Evolutionary conservation across 2,113 vertebrate genomes (phyloP).

Genomic region (Edolisoma coerulescens): DNA sequence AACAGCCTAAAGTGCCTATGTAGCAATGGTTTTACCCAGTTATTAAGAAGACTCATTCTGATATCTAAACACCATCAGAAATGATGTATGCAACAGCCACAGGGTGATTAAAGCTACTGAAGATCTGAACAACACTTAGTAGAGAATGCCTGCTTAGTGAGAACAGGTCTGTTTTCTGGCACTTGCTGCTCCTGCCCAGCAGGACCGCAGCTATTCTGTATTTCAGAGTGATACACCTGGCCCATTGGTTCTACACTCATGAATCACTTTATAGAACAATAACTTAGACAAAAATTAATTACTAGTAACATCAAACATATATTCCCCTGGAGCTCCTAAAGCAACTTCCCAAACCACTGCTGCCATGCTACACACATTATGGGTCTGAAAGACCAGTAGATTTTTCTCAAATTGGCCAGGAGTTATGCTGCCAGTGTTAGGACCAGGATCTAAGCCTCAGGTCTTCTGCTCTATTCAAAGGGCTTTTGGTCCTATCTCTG

Average conservation of each 20-base stretch:
- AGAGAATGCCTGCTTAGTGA: background rate
- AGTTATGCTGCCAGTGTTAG: background rate
- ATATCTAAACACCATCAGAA: background rate
- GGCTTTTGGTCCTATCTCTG: background rate
- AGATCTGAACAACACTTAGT: background rate
- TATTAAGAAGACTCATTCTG: background rate
- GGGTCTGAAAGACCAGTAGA: background rate
- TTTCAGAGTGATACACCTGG: background rate
- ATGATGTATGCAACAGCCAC: background rate
- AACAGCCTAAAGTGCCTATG: background rate
- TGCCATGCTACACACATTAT: background rate
- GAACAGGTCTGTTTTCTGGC: background rate
- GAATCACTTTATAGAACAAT: background rate
- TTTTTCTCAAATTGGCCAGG: background rate
- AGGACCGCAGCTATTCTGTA: accelerated
- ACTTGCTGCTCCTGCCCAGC: background rate
- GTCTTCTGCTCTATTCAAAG: background rate
- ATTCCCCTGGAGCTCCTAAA: background rate
- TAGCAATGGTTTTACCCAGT: background rate
- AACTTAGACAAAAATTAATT: background rate
- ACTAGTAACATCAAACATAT: background rate
- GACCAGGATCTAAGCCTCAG: background rate
- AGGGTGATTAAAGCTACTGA: background rate
- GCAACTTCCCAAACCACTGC: background rate
- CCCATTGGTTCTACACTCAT: background rate